Evolutionary conservation across 2,113 vertebrate genomes (phyloP).

Genomic region (Microcebus murinus): DNA sequence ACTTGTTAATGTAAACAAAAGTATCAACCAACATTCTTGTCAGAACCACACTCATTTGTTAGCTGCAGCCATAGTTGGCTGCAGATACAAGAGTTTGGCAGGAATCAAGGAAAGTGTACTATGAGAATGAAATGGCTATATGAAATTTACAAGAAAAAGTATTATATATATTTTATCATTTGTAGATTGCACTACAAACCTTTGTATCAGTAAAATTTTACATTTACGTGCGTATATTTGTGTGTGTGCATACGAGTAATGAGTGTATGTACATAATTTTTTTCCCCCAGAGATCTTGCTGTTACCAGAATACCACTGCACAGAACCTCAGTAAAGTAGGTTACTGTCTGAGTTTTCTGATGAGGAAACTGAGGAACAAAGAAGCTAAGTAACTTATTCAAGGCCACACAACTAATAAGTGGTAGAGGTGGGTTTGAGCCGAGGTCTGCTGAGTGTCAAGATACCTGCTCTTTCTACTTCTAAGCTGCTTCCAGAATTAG

Average conservation of each 20-base stretch:
- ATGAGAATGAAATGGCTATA: not conserved
- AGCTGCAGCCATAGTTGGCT: not conserved
- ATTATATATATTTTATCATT: not conserved
- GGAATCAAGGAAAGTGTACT: not conserved
- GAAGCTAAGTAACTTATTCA: not conserved
- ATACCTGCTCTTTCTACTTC: not conserved
- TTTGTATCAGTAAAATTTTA: not conserved
- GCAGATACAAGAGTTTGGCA: not conserved
- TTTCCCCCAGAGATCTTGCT: not conserved
- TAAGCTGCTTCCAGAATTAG: not conserved
- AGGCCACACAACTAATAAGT: not conserved
- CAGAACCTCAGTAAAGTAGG: not conserved
- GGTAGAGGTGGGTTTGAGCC: not conserved
- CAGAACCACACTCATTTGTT: not conserved
- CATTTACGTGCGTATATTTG: not conserved
- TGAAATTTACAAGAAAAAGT: not conserved
- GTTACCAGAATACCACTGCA: not conserved
- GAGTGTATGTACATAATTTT: not conserved
- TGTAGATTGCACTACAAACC: not conserved
- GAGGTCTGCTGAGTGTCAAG: not conserved
- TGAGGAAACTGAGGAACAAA: not conserved
- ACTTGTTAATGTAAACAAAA: conserved; percentile 9
- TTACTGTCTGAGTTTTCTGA: not conserved
- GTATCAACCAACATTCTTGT: not conserved
- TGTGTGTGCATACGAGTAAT: not conserved